Conservation (phyloP, 1,140 invertebrate species). For the Drosophila eugracilis region DNA sequence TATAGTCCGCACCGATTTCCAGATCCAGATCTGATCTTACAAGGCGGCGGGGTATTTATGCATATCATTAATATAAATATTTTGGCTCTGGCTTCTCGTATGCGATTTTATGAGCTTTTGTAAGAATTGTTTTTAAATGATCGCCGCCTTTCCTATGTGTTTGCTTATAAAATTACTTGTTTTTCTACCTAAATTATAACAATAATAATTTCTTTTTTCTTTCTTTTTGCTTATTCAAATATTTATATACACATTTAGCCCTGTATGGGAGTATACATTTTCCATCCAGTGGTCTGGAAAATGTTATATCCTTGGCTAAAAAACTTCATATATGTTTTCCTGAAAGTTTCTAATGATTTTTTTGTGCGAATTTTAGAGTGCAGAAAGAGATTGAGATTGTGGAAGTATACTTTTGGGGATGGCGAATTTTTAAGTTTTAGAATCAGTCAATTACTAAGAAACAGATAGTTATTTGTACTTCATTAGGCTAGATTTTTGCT, state of each 20-base stretch:
- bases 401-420: not conserved
- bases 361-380: not conserved
- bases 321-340: not conserved
- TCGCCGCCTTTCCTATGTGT: conserved; percentile 23
- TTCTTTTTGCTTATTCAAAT: conserved; percentile 16
- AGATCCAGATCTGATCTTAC: conserved; percentile 10
- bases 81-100: conserved; percentile 64
- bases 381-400: not conserved
- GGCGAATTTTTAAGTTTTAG: too few species aligned
- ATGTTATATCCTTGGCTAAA: conserved; percentile 3
- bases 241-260: conserved; percentile 1
- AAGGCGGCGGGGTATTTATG: conserved; percentile 47
- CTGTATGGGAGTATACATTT: not conserved
- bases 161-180: conserved; percentile 63
- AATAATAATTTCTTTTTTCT: conserved; percentile 53
- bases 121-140: conserved; percentile 49
- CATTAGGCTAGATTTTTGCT: too few species aligned
- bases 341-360: not conserved
- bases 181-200: conserved; percentile 57
- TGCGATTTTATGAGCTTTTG: conserved; percentile 67
- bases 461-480: too few species aligned
- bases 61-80: conserved; percentile 78
- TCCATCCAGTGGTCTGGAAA: conserved; percentile 5
- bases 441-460: too few species aligned
- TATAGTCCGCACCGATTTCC: conserved; percentile 28